Base-by-base conservation (phyloP, 2,888 invertebrate species). In the Oligia fasciuncula region DNA sequence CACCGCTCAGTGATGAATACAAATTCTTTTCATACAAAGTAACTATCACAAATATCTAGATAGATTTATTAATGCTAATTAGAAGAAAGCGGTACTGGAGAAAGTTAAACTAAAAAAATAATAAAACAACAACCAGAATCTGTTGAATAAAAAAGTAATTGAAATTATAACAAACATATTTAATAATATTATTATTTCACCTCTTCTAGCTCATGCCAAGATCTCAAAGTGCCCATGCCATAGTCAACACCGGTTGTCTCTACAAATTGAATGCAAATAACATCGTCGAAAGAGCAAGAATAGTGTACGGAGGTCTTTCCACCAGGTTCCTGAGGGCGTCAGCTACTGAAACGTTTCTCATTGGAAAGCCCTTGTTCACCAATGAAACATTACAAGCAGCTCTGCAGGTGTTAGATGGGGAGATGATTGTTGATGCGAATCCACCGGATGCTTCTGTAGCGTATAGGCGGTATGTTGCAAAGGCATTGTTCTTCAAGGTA, bases 171-270 rank as follows among this genome's bases (percentile, higher is more conserved):
- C 3, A 51, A 19, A 19, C 40, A 8, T 23, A 35, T 13, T 4
- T 17, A 6, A 46, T 49, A 13, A 8, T 65, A 1, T 17, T 54
- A 9, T 13, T n/a, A 40, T 35, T 35, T 43, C 2, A 67, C 1
- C 1, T 71, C 70, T 92, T 91, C 14, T 89, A 98, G 98, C 97
- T 98, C 70, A 98, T 98, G 97, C 97, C 98, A 0, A 95, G 98
- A 83, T 97, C 97, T 1, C 98, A 98, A 95, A 98, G 98, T 90
- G 97, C 98, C 0, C 98, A 98, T 89, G 98, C 98, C 0, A 97
- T 98, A 79, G 97, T 98, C 0, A 98, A 98, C 89, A 98, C 98
- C 8, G 98, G 97, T 4, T 98, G 98, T 90, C 93, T 98, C 0
- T 97, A 98, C 73, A 91, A 93, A 86, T 67, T 94, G 1, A 83